Conservation (phyloP, 2,113 vertebrate species). For the Nyctereutes procyonoides region DNA sequence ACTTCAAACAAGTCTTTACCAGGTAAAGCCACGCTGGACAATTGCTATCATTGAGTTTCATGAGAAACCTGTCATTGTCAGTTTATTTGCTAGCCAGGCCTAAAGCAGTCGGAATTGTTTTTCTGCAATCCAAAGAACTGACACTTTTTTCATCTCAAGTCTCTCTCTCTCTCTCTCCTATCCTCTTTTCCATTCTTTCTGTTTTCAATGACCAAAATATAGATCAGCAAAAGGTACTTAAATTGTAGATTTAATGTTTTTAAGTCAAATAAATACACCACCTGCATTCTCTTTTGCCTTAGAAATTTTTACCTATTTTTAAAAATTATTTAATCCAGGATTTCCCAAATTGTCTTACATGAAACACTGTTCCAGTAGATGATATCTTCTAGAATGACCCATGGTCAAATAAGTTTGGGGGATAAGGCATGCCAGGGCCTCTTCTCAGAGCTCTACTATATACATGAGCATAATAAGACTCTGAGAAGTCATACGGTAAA, state of each 20-base stretch:
- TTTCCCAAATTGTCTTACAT: background rate
- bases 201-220: background rate
- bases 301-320: background rate
- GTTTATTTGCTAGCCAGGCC: background rate
- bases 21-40: background rate
- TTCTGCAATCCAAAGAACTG: background rate
- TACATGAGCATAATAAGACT: background rate
- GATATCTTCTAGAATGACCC: background rate
- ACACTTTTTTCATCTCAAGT: background rate
- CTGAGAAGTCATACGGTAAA: background rate
- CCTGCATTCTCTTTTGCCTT: background rate
- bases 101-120: background rate
- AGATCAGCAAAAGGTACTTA: background rate
- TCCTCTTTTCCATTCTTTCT: background rate
- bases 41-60: background rate
- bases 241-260: constrained; percentile 1
- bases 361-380: background rate
- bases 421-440: background rate
- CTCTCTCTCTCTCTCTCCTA: no score
- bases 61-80: background rate
- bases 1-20: background rate
- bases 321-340: background rate
- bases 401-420: background rate
- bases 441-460: background rate
- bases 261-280: background rate